Evolutionary conservation across 2,888 invertebrate species (phyloP).

Genomic region (Alsophila aescularia): DNA sequence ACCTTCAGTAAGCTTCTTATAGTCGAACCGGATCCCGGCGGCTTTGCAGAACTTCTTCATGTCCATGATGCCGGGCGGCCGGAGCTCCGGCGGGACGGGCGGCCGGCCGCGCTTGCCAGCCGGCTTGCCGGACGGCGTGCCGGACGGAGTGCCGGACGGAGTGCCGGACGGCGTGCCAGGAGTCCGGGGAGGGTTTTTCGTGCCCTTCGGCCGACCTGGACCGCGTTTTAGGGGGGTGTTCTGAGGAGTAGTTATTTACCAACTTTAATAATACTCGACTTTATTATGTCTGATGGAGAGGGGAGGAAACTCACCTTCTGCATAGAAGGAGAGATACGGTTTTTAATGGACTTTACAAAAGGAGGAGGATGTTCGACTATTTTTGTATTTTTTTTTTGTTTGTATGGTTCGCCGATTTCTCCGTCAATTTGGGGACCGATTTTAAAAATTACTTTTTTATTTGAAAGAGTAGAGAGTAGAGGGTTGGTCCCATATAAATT

Average conservation of each 20-base stretch:
- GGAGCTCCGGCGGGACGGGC: conserved; percentile 74
- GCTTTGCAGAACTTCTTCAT: conserved; percentile 82
- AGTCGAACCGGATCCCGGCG: conserved; percentile 79
- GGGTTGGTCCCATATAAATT: too few relatives aligned
- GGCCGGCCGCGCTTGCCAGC: conserved; percentile 67
- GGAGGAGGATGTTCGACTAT: too few relatives aligned
- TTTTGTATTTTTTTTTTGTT: too few relatives aligned
- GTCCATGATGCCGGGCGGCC: conserved; percentile 78
- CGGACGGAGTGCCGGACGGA: conserved; percentile 30
- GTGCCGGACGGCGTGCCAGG: conserved; percentile 29
- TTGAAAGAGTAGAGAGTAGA: too few relatives aligned
- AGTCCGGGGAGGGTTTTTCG: conserved; percentile 57
- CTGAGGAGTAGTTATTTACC: conserved; percentile 21
- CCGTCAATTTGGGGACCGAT: too few relatives aligned
- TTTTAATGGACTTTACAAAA: too few relatives aligned
- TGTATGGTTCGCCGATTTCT: too few relatives aligned
- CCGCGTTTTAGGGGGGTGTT: conserved; percentile 69
- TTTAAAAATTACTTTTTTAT: too few relatives aligned
- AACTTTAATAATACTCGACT: too few relatives aligned
- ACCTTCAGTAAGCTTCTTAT: conserved; percentile 81
- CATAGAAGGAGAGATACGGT: too few relatives aligned
- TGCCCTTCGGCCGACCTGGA: conserved; percentile 76
- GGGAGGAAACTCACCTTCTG: too few relatives aligned
- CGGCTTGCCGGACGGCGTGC: conserved; percentile 29
- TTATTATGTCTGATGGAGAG: too few relatives aligned